A percentile compares a stretch with the other conserved stretches of the same genome.
These are phyloP conservation scores for Myathropa florea DNA, from an alignment of 2,888 invertebrate genomes.

Conservation along the genomic window DNA sequence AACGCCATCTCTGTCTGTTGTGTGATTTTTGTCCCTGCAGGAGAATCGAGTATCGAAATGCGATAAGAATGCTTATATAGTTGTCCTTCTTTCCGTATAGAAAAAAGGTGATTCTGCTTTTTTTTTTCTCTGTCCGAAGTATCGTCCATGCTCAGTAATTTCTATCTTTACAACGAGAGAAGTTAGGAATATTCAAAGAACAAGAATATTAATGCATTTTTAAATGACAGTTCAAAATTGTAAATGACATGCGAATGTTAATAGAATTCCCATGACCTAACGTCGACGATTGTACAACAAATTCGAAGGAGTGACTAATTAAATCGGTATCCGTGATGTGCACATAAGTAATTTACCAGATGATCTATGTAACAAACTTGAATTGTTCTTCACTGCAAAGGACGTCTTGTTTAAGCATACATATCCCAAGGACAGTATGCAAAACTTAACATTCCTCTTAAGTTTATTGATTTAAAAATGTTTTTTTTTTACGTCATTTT, in stretches of 20 bases:
- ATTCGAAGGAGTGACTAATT: not conserved
- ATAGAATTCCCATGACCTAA: not conserved
- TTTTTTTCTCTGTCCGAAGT: slow-evolving; percentile 7
- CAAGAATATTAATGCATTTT: not conserved
- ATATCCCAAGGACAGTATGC: not conserved
- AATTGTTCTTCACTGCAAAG: not conserved
- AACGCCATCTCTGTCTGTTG: slow-evolving; percentile 20
- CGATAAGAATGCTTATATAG: slow-evolving; percentile 11
- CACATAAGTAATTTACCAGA: not conserved
- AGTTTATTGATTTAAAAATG: not conserved
- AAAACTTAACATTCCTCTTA: not conserved
- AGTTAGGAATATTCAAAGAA: not conserved
- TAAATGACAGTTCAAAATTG: not conserved
- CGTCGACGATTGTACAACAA: not conserved
- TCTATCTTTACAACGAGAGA: not conserved
- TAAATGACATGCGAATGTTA: not conserved
- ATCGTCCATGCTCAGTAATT: not conserved
- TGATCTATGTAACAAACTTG: not conserved
- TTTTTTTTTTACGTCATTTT: slow-evolving; percentile 2
- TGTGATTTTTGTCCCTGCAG: slow-evolving; percentile 13
- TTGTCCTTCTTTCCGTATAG: slow-evolving; percentile 33
- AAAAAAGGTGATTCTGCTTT: slow-evolving; percentile 28
- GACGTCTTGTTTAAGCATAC: not conserved
- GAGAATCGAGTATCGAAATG: slow-evolving; percentile 56
- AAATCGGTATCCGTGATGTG: not conserved